Base-by-base conservation (phyloP, 2,113 vertebrate species). In the Ochotona princeps region DNA sequence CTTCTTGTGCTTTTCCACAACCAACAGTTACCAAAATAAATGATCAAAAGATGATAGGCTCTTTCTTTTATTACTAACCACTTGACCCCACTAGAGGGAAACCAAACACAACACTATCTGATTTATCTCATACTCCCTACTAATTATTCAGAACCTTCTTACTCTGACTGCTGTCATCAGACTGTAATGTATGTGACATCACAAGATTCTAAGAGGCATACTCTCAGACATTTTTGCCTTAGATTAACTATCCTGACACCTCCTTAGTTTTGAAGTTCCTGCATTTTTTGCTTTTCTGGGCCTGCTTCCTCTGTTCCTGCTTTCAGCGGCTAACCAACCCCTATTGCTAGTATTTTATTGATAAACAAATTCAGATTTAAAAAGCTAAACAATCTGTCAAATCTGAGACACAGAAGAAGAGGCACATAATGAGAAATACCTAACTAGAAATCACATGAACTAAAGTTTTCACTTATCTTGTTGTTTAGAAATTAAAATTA, bases 1-100 rank as follows among this genome's bases (percentile, higher is more conserved):
- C n/a, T 23, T 32, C 63, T 60, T 44, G 8, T 65, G 44, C 10
- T 54, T 88, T 83, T 78, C 73, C 57, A 54, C 8, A 69, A 35
- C n/a, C 61, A 87, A 54, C 21, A 67, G 63, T 57, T 51, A n/a
- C 67, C n/a, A 82, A 86, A 89, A 90, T n/a, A 51, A 87, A 51
- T 80, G 49, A 69, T 67, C 60, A 92, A 66, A 66, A 83, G 9
- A 75, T 25, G 35, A 18, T 17, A 80, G 30, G 28, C 18, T 69
- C 57, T 63, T 15, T 38, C 47, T 44, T 87, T 51, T 35, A 72
- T 51, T 72, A 28, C 54, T 67, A 30, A 20, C 60, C 1, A 44
- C 30, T n/a, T 65, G 73, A 51, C 15, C 28, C 83, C 7, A 0
- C 57, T 32, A 81, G 44, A 80, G 79, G 76, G 12, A 83, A 73